These are phyloP conservation scores for Troides helena DNA, from an alignment of 2,888 invertebrate genomes.

Conservation along the genomic window DNA sequence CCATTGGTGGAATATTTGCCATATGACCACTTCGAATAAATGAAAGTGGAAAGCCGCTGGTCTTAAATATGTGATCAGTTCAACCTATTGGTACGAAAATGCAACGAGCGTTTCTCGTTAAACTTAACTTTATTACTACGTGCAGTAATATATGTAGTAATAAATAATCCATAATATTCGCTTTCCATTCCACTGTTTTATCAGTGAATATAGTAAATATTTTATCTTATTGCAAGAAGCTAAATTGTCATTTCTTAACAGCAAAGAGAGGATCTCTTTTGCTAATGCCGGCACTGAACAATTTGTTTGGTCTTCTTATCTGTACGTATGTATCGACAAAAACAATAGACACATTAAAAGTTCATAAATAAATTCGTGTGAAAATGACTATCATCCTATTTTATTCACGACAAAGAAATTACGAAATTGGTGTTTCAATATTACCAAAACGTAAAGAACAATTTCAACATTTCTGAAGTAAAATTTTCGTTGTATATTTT, in stretches of 20 bases:
- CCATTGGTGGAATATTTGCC: too few relatives aligned
- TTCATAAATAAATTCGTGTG: neutral
- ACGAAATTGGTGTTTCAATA: neutral
- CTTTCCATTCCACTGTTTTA: too few relatives aligned
- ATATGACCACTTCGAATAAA: too few relatives aligned
- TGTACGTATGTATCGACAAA: neutral
- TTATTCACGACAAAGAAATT: neutral
- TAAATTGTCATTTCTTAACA: neutral
- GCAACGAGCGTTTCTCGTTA: too few relatives aligned
- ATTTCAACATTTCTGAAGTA: neutral
- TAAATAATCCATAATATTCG: too few relatives aligned
- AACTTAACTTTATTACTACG: too few relatives aligned
- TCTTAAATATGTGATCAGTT: too few relatives aligned
- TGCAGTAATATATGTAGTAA: too few relatives aligned
- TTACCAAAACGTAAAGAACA: neutral
- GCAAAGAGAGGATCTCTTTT: neutral
- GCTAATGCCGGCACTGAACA: neutral
- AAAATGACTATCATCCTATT: neutral
- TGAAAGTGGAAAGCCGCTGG: too few relatives aligned
- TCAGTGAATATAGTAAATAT: too few relatives aligned
- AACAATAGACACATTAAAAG: conserved; percentile 14
- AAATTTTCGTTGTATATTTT: neutral
- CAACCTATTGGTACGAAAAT: too few relatives aligned
- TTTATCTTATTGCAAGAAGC: too few relatives aligned
- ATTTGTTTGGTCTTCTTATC: neutral